These are phyloP conservation scores for Porites lobata DNA, from an alignment of 92 coral and sea anemone genomes.

Conservation along the genomic window DNA sequence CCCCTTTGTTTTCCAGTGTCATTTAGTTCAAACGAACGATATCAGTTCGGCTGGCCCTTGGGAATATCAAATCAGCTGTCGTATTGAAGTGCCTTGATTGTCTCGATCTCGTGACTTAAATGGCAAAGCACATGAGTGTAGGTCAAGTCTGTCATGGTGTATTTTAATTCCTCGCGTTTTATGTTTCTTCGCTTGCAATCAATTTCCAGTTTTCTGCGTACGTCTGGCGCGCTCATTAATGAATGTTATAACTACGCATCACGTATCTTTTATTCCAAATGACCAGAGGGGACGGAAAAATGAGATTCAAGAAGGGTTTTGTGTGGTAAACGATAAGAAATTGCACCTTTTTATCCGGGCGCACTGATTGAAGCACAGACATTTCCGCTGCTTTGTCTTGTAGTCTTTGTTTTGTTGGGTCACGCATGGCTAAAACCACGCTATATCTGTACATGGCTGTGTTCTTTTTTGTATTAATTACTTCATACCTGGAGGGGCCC, in stretches of 20 bases:
- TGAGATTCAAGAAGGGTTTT: constrained; percentile 15
- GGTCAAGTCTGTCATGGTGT: not conserved
- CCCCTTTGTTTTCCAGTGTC: constrained; percentile 50
- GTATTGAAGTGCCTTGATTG: not conserved
- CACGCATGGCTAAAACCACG: constrained; percentile 68
- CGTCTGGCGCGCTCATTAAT: not conserved
- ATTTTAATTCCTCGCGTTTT: constrained; percentile 24
- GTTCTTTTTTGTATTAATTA: not conserved
- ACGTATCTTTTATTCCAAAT: constrained; percentile 9
- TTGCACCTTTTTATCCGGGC: constrained; percentile 3
- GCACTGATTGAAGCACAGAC: constrained; percentile 1
- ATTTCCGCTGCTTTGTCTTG: constrained; percentile 33
- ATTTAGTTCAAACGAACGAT: constrained; percentile 31
- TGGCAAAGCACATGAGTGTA: constrained; percentile 26
- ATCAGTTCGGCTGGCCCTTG: constrained; percentile 19
- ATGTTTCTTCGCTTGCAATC: not conserved
- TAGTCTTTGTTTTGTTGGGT: constrained; percentile 14
- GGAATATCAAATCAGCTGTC: constrained; percentile 47
- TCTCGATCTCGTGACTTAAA: constrained; percentile 40
- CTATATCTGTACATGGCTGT: constrained; percentile 1
- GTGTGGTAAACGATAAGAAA: not conserved
- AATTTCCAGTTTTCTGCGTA: not conserved
- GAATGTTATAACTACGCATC: not conserved
- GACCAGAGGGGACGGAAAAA: constrained; percentile 25
- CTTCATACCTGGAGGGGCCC: not conserved